phyloP scores from a whole-genome alignment of 2,888 invertebrate genomes.

The Caenorhabditis sp. region DNA sequence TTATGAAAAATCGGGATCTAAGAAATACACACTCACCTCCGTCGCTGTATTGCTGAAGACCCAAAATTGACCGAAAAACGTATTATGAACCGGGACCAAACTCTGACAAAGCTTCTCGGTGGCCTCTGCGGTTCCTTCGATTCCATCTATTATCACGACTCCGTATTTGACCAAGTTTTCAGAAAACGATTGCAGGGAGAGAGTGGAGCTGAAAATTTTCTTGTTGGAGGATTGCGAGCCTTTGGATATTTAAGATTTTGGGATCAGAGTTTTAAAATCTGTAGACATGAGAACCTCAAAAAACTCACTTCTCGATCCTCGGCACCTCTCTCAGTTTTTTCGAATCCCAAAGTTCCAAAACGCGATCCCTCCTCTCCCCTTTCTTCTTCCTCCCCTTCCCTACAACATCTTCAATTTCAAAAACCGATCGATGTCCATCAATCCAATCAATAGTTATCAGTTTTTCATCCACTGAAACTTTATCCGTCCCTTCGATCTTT shows the following conservation, averaged over 20 bases:
- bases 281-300: neutral
- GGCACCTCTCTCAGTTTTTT: conserved; percentile 49
- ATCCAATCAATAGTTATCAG: conserved; percentile 43
- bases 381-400: conserved; percentile 46
- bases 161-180: conserved; percentile 76
- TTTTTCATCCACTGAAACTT: conserved; percentile 20
- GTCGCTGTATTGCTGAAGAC: conserved; percentile 84
- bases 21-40: conserved; percentile 29
- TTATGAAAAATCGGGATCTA: no score
- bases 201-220: conserved; percentile 42
- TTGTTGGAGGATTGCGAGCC: no score
- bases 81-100: conserved; percentile 87
- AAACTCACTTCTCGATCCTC: conserved; percentile 60
- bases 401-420: conserved; percentile 52
- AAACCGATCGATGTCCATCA: conserved; percentile 54
- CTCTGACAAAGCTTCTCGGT: conserved; percentile 84
- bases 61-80: conserved; percentile 90
- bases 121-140: conserved; percentile 68
- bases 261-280: neutral
- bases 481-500: conserved; percentile 16
- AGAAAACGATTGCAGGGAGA: conserved; percentile 65
- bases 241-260: conserved; percentile 39
- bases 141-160: conserved; percentile 74
- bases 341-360: conserved; percentile 52
- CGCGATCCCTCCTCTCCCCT: neutral